Percentiles rank a stretch among this genome's conserved stretches.
Evolutionary conservation across 2,888 invertebrate genomes (phyloP).

Genomic region (Drosophila subsilvestris): DNA sequence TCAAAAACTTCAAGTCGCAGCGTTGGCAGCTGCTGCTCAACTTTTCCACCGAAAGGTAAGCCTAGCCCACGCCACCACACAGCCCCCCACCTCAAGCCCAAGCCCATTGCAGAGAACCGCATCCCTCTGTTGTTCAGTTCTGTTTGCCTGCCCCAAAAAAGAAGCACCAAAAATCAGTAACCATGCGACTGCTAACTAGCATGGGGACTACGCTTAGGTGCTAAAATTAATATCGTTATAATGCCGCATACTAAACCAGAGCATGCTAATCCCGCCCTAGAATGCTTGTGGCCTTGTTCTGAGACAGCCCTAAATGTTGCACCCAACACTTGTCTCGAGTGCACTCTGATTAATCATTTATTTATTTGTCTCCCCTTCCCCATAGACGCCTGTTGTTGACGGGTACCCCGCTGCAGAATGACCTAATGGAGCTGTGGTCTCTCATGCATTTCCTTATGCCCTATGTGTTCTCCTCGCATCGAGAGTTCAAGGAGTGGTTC

Average conservation of each 20-base stretch:
- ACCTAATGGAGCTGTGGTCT: constrained; percentile 98
- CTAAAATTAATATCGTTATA: constrained; percentile 73
- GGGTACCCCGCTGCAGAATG: constrained; percentile 98
- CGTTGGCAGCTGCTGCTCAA: constrained; percentile 98
- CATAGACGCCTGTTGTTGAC: constrained; percentile 93
- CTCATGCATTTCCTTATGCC: constrained; percentile 99
- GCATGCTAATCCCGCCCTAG: constrained; percentile 57
- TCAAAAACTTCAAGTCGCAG: constrained; percentile 99
- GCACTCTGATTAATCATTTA: not conserved
- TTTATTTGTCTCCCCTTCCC: not conserved
- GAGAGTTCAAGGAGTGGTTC: constrained; percentile 99
- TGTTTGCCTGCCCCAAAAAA: not conserved
- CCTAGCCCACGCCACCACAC: no score
- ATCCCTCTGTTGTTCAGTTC: not conserved
- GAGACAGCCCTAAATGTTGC: constrained; percentile 45
- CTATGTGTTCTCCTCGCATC: constrained; percentile 97
- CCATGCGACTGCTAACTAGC: constrained; percentile 78
- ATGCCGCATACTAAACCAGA: constrained; percentile 63
- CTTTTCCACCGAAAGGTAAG: constrained; percentile 94
- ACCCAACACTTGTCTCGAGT: not conserved
- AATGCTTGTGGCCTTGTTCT: constrained; percentile 78
- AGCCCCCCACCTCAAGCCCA: no score
- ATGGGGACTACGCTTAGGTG: constrained; percentile 83
- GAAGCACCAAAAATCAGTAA: constrained; percentile 78
- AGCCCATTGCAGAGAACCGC: no score